A percentile compares a stretch with the other conserved stretches of the same genome.
Evolutionary conservation across 1,140 invertebrate genomes (phyloP).

Genomic region (Pseudoatta argentina): DNA sequence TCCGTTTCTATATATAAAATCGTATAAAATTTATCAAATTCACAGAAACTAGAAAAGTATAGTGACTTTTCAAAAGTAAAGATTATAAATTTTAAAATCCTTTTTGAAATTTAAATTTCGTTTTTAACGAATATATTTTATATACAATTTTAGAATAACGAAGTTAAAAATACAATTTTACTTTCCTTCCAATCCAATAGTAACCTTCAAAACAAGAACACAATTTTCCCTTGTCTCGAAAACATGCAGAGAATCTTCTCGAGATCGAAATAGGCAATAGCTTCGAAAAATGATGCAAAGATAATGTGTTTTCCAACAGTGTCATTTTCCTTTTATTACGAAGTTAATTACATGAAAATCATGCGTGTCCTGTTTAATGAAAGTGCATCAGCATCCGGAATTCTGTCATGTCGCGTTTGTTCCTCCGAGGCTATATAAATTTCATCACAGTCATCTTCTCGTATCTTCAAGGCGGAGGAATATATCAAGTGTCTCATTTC

Average conservation of each 20-base stretch:
- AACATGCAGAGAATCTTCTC: not conserved
- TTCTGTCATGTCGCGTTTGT: not conserved
- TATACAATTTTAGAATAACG: no score
- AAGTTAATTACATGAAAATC: constrained; percentile 2
- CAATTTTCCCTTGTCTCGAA: not conserved
- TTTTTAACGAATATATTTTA: no score
- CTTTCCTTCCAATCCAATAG: no score
- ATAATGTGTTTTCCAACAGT: not conserved
- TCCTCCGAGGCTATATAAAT: constrained; percentile 43
- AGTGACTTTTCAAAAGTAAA: no score
- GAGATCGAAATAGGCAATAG: not conserved
- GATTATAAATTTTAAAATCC: no score
- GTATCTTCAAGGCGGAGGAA: constrained; percentile 68
- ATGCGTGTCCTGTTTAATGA: constrained; percentile 1
- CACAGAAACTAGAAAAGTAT: no score
- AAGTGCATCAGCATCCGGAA: not conserved
- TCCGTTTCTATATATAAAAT: no score
- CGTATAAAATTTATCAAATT: no score
- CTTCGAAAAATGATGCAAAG: not conserved
- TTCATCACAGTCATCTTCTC: constrained; percentile 49
- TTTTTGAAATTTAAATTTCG: no score
- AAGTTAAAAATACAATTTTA: no score
- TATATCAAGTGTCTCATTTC: constrained; percentile 67
- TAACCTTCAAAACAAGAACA: no score
- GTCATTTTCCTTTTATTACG: not conserved